A percentile compares a stretch with the other conserved stretches of the same genome.
Evolutionary conservation across 2,888 invertebrate species (phyloP).

Genomic region (Andrena fulva): DNA sequence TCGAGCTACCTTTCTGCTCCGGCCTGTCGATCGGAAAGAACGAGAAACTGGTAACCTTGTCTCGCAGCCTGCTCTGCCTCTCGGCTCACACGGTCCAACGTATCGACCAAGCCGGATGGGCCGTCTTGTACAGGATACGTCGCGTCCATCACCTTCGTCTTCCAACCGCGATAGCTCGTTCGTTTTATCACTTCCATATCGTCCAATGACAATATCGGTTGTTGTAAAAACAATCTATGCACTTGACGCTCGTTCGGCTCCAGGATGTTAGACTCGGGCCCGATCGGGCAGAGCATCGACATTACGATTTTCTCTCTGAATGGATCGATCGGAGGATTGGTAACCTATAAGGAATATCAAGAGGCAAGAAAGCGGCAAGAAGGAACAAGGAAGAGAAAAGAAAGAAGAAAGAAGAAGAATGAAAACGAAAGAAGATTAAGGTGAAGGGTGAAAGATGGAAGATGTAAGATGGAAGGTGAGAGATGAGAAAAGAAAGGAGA

Average conservation of each 20-base stretch:
- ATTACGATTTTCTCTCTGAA: constrained; percentile 99
- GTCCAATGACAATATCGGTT: constrained; percentile 96
- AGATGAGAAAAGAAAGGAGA: neutral
- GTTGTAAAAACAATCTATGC: constrained; percentile 95
- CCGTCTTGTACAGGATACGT: constrained; percentile 93
- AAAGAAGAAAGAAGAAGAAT: neutral
- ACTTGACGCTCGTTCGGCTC: constrained; percentile 95
- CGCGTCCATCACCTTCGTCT: constrained; percentile 94
- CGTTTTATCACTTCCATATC: constrained; percentile 95
- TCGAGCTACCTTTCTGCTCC: constrained; percentile 85
- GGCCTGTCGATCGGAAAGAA: constrained; percentile 93
- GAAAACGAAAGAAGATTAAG: neutral
- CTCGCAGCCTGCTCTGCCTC: constrained; percentile 93
- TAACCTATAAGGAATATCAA: constrained; percentile 87
- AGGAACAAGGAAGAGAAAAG: neutral
- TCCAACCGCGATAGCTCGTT: constrained; percentile 95
- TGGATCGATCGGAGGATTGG: constrained; percentile 99
- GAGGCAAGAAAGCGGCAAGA: neutral
- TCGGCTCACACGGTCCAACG: constrained; percentile 92
- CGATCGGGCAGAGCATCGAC: constrained; percentile 98
- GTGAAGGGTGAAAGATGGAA: neutral
- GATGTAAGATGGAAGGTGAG: neutral
- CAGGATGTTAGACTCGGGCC: constrained; percentile 97
- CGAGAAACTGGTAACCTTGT: constrained; percentile 92
- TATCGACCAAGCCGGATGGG: constrained; percentile 90